Conservation (phyloP, 30 jellyfish, hydroid and myxozoan genomes). For the Aurelia aurita region DNA sequence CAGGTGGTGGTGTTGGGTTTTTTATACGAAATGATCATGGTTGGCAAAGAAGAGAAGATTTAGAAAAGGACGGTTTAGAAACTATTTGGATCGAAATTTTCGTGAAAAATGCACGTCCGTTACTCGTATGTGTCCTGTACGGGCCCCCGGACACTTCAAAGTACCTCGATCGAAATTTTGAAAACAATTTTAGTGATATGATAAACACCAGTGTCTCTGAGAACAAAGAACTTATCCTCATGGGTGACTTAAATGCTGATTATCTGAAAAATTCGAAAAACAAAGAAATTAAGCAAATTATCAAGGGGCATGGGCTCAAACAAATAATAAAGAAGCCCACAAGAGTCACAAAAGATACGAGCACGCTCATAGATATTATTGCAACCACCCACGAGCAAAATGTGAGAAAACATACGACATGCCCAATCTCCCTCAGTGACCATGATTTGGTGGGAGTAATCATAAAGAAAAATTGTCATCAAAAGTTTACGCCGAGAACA, state of each 20-base stretch:
- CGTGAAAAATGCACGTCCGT: constrained; percentile 42
- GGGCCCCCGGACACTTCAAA: constrained; percentile 62
- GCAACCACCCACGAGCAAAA: constrained; percentile 20
- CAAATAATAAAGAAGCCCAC: not conserved
- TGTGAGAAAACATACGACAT: constrained; percentile 13
- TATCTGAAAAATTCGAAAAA: constrained; percentile 9
- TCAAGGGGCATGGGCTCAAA: constrained; percentile 11
- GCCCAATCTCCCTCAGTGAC: constrained; percentile 22
- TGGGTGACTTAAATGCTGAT: constrained; percentile 35
- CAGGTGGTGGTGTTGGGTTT: constrained; percentile 51
- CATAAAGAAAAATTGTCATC: constrained; percentile 15
- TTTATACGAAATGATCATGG: constrained; percentile 35
- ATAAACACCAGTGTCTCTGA: constrained; percentile 30
- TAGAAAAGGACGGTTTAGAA: constrained; percentile 24
- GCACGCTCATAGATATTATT: constrained; percentile 28
- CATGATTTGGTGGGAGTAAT: constrained; percentile 21
- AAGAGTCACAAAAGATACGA: constrained; percentile 22
- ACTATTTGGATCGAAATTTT: constrained; percentile 21
- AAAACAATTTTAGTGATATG: constrained; percentile 21
- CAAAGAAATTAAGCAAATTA: constrained; percentile 12
- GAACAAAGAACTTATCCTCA: constrained; percentile 60
- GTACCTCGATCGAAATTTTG: constrained; percentile 47
- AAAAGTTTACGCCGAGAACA: constrained; percentile 22
- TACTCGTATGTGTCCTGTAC: constrained; percentile 45
- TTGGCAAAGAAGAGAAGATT: constrained; percentile 34